Percentiles rank a stretch among this genome's conserved stretches.
These are phyloP conservation scores for Oreochromis mossambicus DNA, from an alignment of 2,797 vertebrate genomes.

Conservation along the genomic window DNA sequence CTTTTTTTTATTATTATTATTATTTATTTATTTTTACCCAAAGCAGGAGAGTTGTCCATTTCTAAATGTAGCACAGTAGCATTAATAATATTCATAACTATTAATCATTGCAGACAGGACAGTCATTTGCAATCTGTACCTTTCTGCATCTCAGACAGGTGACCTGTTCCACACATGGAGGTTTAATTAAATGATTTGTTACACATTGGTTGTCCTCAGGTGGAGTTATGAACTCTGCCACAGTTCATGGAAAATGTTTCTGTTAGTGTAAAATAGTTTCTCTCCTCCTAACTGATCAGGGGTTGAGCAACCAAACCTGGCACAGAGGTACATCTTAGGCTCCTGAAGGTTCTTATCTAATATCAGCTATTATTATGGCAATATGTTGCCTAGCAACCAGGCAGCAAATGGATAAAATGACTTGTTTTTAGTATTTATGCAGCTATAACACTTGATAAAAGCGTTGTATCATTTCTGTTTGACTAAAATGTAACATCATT, in stretches of 20 bases:
- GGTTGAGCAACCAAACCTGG: neutral
- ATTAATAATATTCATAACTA: neutral
- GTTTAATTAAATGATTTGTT: neutral
- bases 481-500: neutral
- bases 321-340: neutral
- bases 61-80: neutral
- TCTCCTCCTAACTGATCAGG: neutral
- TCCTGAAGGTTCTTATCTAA: neutral
- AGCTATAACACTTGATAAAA: neutral
- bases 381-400: neutral
- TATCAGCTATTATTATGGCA: neutral
- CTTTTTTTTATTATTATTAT: neutral
- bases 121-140: neutral
- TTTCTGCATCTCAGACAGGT: neutral
- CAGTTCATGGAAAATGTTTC: neutral
- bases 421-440: neutral
- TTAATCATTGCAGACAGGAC: neutral
- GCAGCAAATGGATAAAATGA: neutral
- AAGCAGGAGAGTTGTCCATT: neutral
- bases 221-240: neutral
- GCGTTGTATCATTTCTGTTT: neutral
- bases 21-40: neutral
- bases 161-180: neutral
- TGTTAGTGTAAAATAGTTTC: neutral
- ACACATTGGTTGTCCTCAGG: neutral